Evolutionary conservation across 23 tunicate genomes (phyloP).

Genomic region (Ascidia mentula): DNA sequence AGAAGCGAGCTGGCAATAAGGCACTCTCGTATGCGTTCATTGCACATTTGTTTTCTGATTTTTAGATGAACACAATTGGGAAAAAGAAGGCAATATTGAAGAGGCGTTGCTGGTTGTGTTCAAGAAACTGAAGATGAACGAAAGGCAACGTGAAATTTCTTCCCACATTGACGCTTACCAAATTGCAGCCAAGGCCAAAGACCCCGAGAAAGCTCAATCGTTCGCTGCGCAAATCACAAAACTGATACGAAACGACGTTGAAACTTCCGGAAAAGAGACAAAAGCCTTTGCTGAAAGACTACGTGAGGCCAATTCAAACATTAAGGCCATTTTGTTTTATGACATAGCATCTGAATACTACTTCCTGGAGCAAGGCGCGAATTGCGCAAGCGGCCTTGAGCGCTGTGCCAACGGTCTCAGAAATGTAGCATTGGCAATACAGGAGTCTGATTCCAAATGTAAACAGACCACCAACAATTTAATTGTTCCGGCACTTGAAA

Average conservation of each 20-base stretch:
- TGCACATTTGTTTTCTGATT: background rate
- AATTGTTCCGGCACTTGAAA: background rate
- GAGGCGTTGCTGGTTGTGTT: background rate
- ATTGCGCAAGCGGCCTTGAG: background rate
- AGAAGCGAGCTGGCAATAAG: too few relatives aligned
- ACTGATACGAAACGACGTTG: background rate
- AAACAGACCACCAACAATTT: background rate
- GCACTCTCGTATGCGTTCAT: too few relatives aligned
- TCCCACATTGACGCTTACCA: background rate
- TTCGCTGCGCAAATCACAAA: background rate
- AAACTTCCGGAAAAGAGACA: background rate
- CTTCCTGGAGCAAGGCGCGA: background rate
- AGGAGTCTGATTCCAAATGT: background rate
- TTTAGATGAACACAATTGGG: background rate
- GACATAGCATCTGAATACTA: background rate
- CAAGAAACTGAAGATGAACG: background rate
- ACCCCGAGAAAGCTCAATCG: background rate
- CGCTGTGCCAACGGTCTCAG: background rate
- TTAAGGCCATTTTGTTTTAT: background rate
- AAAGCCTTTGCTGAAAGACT: background rate
- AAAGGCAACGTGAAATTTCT: background rate
- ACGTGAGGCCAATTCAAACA: background rate
- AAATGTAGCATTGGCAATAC: background rate
- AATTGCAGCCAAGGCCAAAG: background rate
- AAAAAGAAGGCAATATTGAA: background rate